Percentiles rank a stretch among this genome's conserved stretches.
These are phyloP conservation scores for Poeciliopsis presidionis DNA, from an alignment of 2,797 vertebrate genomes.

Conservation along the genomic window DNA sequence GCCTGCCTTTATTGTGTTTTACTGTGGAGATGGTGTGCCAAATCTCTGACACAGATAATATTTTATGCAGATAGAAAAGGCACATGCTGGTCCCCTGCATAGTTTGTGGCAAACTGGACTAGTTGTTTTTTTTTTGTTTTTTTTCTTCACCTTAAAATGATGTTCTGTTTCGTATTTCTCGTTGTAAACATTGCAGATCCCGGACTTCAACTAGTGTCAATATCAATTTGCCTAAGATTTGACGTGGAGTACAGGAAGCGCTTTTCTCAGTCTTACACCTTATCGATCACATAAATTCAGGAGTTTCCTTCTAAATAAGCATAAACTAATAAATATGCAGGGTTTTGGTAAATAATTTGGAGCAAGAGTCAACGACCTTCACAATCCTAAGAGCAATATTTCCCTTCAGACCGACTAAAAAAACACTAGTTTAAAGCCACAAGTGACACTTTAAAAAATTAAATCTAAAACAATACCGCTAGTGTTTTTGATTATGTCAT, in stretches of 20 bases:
- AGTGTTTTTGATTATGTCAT: no score
- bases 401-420: no score
- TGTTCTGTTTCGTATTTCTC: neutral
- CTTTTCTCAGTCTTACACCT: neutral
- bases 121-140: no score
- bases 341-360: no score
- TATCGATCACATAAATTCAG: neutral
- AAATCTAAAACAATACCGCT: no score
- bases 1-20: neutral
- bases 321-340: no score
- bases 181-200: no score
- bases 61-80: neutral
- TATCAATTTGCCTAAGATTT: neutral
- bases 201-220: neutral
- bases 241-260: no score
- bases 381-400: no score
- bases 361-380: no score
- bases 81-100: neutral
- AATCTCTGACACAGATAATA: neutral
- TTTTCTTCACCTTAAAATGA: neutral
- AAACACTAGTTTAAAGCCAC: no score
- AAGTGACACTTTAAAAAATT: no score
- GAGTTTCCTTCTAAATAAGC: neutral
- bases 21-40: neutral
- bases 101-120: neutral